phyloP scores from a whole-genome alignment of 2,113 vertebrate species.

The Zosterops japonicus region DNA sequence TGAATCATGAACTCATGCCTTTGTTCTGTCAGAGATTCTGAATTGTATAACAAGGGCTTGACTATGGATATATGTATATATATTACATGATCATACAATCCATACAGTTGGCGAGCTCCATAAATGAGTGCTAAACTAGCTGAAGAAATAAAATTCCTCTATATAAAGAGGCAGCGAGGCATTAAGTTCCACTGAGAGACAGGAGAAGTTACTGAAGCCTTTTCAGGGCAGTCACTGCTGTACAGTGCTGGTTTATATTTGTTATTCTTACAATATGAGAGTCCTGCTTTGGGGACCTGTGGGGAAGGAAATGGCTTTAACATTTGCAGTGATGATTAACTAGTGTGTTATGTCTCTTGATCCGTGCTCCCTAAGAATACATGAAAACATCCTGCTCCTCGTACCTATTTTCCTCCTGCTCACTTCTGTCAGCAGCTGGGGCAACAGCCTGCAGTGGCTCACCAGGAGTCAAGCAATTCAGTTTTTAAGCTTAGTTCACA shows the following conservation, averaged over 20 bases:
- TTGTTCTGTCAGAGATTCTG: background rate
- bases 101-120: background rate
- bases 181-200: background rate
- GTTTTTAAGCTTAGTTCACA: background rate
- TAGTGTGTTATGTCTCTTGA: constrained; percentile 15
- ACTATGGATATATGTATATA: background rate
- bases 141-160: background rate
- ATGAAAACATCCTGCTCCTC: constrained; percentile 20
- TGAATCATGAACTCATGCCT: background rate
- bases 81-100: background rate
- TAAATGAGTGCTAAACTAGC: background rate
- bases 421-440: background rate
- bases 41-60: background rate
- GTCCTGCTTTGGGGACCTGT: constrained; percentile 15
- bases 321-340: constrained; percentile 48
- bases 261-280: constrained; percentile 32
- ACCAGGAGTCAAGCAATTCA: background rate
- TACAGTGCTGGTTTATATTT: constrained; percentile 8
- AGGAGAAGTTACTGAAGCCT: constrained; percentile 3
- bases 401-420: background rate
- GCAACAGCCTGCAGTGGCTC: background rate
- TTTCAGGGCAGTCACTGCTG: background rate
- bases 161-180: background rate
- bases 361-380: constrained; percentile 17
- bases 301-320: constrained; percentile 54